A percentile compares a stretch with the other conserved stretches of the same genome.
These are phyloP conservation scores for Pollimyrus isidori DNA, from an alignment of 2,113 vertebrate species.

Conservation along the genomic window DNA sequence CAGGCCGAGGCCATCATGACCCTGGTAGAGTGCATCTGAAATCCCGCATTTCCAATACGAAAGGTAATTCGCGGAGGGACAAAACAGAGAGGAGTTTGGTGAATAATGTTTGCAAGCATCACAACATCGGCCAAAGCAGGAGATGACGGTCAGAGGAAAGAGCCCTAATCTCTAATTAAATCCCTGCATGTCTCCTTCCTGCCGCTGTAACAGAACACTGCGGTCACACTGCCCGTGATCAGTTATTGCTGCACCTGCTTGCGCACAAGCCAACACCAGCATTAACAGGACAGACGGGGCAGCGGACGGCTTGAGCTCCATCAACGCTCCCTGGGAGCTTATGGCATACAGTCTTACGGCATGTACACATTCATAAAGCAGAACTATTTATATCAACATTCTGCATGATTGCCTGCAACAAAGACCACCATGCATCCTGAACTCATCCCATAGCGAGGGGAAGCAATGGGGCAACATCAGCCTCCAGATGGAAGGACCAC, in stretches of 20 bases:
- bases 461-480: neutral
- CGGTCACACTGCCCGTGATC: neutral
- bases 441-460: neutral
- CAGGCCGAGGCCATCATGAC: neutral
- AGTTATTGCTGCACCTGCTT: neutral
- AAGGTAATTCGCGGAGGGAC: neutral
- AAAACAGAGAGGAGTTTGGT: neutral
- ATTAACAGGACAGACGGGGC: neutral
- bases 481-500: neutral
- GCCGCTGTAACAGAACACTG: neutral
- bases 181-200: neutral
- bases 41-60: neutral
- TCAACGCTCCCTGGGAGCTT: neutral
- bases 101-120: neutral
- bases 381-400: neutral
- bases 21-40: neutral
- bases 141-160: neutral
- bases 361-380: neutral
- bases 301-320: neutral
- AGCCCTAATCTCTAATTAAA: neutral
- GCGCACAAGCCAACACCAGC: neutral
- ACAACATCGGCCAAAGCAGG: neutral
- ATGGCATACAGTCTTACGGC: neutral
- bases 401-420: neutral
- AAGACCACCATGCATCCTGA: neutral